These are phyloP conservation scores for Glaucidium brasilianum DNA, from an alignment of 2,113 vertebrate species.

Conservation along the genomic window DNA sequence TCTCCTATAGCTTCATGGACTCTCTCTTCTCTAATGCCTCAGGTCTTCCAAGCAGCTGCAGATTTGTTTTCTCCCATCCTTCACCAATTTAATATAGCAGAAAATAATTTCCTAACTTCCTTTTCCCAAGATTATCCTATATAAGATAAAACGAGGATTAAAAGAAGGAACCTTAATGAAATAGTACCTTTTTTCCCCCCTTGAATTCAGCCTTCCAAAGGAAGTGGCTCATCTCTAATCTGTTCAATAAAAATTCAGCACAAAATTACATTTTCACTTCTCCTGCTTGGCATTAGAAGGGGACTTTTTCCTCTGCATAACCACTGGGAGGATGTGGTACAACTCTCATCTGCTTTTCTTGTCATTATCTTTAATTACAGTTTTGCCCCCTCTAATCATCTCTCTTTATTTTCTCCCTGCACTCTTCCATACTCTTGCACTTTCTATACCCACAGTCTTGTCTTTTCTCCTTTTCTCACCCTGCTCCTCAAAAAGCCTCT, in stretches of 20 bases:
- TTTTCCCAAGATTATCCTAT: background rate
- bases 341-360: background rate
- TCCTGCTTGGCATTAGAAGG: background rate
- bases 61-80: background rate
- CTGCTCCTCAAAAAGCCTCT: background rate
- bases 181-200: accelerated
- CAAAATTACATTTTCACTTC: background rate
- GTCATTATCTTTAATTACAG: constrained; percentile 22
- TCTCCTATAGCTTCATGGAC: background rate
- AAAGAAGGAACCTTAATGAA: background rate
- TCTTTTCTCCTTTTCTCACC: background rate
- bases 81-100: background rate
- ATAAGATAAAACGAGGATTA: background rate
- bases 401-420: background rate
- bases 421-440: background rate
- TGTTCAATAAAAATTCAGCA: background rate
- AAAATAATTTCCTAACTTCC: background rate
- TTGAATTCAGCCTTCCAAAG: background rate
- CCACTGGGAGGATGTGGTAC: background rate
- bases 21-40: background rate
- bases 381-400: background rate
- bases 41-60: background rate
- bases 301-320: background rate
- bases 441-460: background rate
- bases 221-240: background rate